Evolutionary conservation across 2,888 invertebrate species (phyloP).

Genomic region (Diogma glabrata): DNA sequence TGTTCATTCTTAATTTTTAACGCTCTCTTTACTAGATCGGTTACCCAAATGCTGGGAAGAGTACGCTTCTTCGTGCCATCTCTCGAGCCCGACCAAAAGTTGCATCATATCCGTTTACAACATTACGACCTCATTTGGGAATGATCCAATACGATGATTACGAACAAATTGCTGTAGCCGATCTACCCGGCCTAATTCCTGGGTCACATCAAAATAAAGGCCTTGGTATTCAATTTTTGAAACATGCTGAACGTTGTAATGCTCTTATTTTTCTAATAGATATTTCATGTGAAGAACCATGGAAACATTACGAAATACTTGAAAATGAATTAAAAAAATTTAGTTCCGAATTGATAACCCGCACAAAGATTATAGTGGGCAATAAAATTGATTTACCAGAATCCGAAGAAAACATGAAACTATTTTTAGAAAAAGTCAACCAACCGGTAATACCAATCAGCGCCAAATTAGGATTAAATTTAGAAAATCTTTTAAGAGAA

Average conservation of each 20-base stretch:
- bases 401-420: conserved; percentile 42
- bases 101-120: conserved; percentile 89
- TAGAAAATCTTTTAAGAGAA: conserved; percentile 46
- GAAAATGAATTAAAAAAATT: conserved; percentile 59
- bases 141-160: conserved; percentile 82
- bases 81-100: conserved; percentile 81
- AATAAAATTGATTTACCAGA: conserved; percentile 80
- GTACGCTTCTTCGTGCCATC: conserved; percentile 73
- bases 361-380: conserved; percentile 65
- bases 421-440: conserved; percentile 38
- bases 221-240: conserved; percentile 76
- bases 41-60: conserved; percentile 91
- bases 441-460: conserved; percentile 61
- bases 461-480: conserved; percentile 67
- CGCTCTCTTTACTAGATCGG: conserved; percentile 46
- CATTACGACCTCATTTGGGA: conserved; percentile 76
- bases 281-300: conserved; percentile 52
- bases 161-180: conserved; percentile 75
- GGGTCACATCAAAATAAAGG: conserved; percentile 81
- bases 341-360: conserved; percentile 45
- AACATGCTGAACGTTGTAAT: conserved; percentile 83
- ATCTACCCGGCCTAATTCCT: conserved; percentile 73
- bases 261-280: conserved; percentile 79
- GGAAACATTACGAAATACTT: conserved; percentile 52
- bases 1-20: too few species aligned